A percentile compares a stretch with the other conserved stretches of the same genome.
These are phyloP conservation scores for Actinemys pallida DNA, from an alignment of 2,113 vertebrate species.

Conservation along the genomic window DNA sequence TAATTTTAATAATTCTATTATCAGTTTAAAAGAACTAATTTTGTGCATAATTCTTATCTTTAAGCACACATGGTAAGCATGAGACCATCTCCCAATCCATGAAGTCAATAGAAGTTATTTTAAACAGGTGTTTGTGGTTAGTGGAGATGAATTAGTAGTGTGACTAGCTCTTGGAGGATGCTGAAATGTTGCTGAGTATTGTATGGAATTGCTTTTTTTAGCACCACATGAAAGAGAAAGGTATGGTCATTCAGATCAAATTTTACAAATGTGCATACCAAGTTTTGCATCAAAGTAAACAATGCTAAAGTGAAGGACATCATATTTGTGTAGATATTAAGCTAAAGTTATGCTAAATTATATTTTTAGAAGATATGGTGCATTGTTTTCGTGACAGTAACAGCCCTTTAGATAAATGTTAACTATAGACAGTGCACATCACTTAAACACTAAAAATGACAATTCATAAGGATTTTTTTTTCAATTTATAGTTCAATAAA, in stretches of 20 bases:
- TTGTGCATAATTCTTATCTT: constrained; percentile 1
- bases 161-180: background rate
- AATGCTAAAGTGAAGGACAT: background rate
- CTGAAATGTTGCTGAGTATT: background rate
- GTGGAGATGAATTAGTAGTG: background rate
- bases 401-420: background rate
- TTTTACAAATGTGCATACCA: background rate
- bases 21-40: constrained; percentile 44
- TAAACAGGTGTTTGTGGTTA: background rate
- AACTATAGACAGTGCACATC: background rate
- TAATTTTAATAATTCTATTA: constrained; percentile 47
- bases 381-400: constrained; percentile 2
- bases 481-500: constrained; percentile 59
- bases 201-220: background rate
- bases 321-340: background rate
- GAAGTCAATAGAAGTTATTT: constrained; percentile 17
- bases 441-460: constrained; percentile 25
- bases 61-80: background rate
- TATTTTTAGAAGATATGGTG: background rate
- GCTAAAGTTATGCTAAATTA: background rate
- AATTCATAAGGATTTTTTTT: constrained; percentile 8
- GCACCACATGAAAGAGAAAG: background rate
- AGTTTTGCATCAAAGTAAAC: background rate
- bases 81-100: background rate
- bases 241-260: background rate